A percentile compares a stretch with the other conserved stretches of the same genome.
Evolutionary conservation across 2,797 vertebrate species (phyloP).

Genomic region (Gymnocypris eckloni): DNA sequence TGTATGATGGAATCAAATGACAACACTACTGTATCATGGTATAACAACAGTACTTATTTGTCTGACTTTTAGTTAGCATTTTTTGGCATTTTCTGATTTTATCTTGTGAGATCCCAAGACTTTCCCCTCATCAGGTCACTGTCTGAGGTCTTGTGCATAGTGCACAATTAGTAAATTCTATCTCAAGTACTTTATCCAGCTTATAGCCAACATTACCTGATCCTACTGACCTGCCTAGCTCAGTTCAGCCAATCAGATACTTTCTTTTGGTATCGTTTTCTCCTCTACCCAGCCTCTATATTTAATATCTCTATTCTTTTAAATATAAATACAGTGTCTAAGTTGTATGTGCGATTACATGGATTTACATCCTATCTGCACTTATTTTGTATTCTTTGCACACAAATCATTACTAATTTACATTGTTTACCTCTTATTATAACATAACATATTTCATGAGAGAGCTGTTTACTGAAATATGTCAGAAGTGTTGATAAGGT

Average conservation of each 20-base stretch:
- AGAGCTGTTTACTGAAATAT: background rate
- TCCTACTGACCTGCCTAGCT: conserved; percentile 47
- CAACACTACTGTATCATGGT: background rate
- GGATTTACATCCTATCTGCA: background rate
- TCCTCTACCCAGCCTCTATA: background rate
- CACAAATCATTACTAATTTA: background rate
- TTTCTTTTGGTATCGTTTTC: background rate
- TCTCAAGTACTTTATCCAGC: conserved; percentile 71
- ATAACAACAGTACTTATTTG: background rate
- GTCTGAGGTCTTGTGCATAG: conserved; percentile 62
- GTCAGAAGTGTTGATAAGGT: background rate
- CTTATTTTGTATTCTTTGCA: background rate
- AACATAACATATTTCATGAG: background rate
- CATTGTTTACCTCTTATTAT: background rate
- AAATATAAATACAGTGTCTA: background rate
- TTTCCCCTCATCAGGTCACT: conserved; percentile 68
- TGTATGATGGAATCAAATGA: background rate
- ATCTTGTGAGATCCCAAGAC: background rate
- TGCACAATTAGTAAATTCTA: conserved; percentile 65
- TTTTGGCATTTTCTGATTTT: background rate
- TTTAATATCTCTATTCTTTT: background rate
- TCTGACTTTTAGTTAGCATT: conserved; percentile 2
- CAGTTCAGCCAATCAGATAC: conserved; percentile 35
- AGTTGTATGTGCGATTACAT: background rate
- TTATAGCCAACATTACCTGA: conserved; percentile 64